Evolutionary conservation across 2,113 vertebrate species (phyloP), one percentile per base, ranked within the genome.

Genomic region (Spermophilus dauricus): DNA sequence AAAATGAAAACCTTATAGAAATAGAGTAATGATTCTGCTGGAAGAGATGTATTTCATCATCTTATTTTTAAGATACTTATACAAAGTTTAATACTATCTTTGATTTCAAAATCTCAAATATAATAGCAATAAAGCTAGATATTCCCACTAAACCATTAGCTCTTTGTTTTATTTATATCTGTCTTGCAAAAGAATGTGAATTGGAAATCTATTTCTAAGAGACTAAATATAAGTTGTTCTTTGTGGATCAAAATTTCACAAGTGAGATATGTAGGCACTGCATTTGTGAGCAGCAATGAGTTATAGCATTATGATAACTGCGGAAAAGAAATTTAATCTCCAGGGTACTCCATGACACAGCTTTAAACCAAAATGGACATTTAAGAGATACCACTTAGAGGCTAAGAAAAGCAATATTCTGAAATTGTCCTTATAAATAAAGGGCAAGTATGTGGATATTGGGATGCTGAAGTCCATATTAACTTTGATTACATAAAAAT

Each of bases 321-420:
- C 5, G 67, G 53, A 81, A 81, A 28, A 82, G 28, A 87, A 56
- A 85, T 56, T 24, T 48, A 69, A 3, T 3, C 32, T 24, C 13
- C 22, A 20, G 11, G 18, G 9, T 77, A 2, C 11, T 73, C 63
- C 58, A 18, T 37, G 32, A 72, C 20, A 37, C 65, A 63, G 17
- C 26, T 90, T 78, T 73, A 84, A 93, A 56, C n/a, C 24, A 78
- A 77, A 83, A 42, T 53, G 90, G 83, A 86, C 76, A 84, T 91
- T 96, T 82, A 87, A 39, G 85, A 89, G 24, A 86, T 69, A 78
- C 37, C 4, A 77, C 39, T 48, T 34, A 73, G 28, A 39, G n/a
- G 6, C 65, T 84, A 32, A 17, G 16, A 86, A 90, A 96, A 80
- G 87, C 20, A 2, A 32, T 32, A 17, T 20, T 95, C 34, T 73